Base-by-base conservation (phyloP, 35 echinoderm and acorn worm species). In the Acanthaster planci region DNA sequence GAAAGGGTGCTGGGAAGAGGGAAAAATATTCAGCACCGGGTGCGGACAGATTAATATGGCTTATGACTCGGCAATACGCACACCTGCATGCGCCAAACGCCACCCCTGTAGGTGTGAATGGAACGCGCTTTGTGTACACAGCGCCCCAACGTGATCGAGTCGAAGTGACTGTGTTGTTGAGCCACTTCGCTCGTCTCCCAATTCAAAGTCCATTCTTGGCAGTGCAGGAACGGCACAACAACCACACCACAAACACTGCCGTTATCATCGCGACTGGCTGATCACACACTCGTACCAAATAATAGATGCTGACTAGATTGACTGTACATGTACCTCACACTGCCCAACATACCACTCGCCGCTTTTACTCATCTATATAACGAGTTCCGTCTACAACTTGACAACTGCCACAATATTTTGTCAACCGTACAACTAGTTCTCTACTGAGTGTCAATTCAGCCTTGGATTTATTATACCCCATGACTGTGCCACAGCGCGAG, bases 91-190 rank as follows among this genome's bases (percentile, higher is more conserved):
- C 64, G 64, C 64, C 26, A 72, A 72, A 72, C 34, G n/a, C 34
- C 64, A 72, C 64, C 64, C 64, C 64, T 34, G 4, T 31, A 72
- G 64, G 64, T 72, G 64, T 72, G 64, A 72, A 72, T 72, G 64
- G 64, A 72, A 72, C 64, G 64, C 64, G 64, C 64, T 72, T 72
- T 72, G 64, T 72, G 64, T 72, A 72, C 64, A 72, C 64, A 72
- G 64, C 64, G 64, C 64, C 22, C 26, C 64, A 72, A 72, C 64
- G 64, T 72, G 64, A 72, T 72, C 64, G 34, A 34, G 10, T 72
- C 64, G 64, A 10, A 72, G 64, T 67, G 60, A 67, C 60, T 67
- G 21, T 72, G 64, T 36, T 72, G 42, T 47, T 30, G 26, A 72
- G 64, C 64, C 64, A 72, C 64, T 72, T 72, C 64, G 26, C 64